These are phyloP conservation scores for Phaonia tiefii DNA, from an alignment of 2,888 invertebrate species.

Conservation along the genomic window DNA sequence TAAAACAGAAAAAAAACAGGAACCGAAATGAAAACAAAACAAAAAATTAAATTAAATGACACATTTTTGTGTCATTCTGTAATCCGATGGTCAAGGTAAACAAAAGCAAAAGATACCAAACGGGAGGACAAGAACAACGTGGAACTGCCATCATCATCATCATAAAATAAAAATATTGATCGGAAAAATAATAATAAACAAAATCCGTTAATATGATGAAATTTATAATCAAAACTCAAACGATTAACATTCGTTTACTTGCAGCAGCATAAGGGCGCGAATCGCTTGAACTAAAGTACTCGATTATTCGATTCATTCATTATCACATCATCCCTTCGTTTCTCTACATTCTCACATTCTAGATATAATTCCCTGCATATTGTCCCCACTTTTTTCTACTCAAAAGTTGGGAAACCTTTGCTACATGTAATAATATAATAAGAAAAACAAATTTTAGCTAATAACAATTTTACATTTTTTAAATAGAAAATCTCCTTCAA, in stretches of 20 bases:
- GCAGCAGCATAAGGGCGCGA: not conserved
- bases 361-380: not conserved
- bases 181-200: constrained; percentile 8
- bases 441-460: constrained; percentile 43
- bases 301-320: not conserved
- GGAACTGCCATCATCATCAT: constrained; percentile 45
- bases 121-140: not conserved
- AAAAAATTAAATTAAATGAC: constrained; percentile 32
- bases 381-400: constrained; percentile 43
- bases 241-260: not conserved
- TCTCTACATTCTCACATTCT: constrained; percentile 21
- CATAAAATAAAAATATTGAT: not conserved
- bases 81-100: not conserved
- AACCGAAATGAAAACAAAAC: constrained; percentile 43
- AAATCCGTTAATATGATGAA: not conserved
- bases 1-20: constrained; percentile 29
- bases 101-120: not conserved
- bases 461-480: constrained; percentile 47
- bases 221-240: not conserved
- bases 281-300: not conserved
- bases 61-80: constrained; percentile 3
- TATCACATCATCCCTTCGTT: not conserved
- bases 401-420: constrained; percentile 41
- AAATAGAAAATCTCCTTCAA: constrained; percentile 32
- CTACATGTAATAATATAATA: not conserved